Base-by-base conservation (phyloP, 2,113 vertebrate species). In the Thryonomys swinderianus region DNA sequence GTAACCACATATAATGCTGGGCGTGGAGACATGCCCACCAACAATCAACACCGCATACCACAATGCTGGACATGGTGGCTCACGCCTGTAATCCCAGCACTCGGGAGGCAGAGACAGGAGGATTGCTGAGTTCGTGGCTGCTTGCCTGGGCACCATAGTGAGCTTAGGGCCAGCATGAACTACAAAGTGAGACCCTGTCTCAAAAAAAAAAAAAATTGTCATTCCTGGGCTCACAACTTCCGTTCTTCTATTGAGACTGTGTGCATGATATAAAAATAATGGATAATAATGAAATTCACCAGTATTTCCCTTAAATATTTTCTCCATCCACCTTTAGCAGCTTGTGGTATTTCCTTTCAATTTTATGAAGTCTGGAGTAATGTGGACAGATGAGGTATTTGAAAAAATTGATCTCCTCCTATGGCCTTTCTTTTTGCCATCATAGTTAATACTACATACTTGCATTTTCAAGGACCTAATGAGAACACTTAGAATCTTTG, bases 241-340 rank as follows among this genome's bases (percentile, higher is more conserved):
- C 93, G 20, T 95, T 98, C 83, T 88, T 71, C 92, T 94, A 94
- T 71, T 86, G 96, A 96, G 71, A 93, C 92, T 96, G 98, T 94
- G 94, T 96, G 95, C 97, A 97, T 97, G 92, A 96, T 93, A 95
- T 91, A 5, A 88, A 80, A 82, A 12, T 92, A 67, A 98, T 98
- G 98, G 14, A 14, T 55, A 55, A 55, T 17, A 98, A 98, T 98
- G 87, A 45, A 12, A 34, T 57, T 45, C 67, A 94, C 98, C 97
- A 98, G 94, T 84, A 98, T 79, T 96, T 97, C 97, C 91, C 95
- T 96, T 95, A 93, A 90, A 91, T 97, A 98, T 96, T 7, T 2
- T 97, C 62, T 23, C 88, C 91, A 74, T 62, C 67, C 76, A 93
- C 2, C 25, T 53, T 11, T 32, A 78, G 32, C 88, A 89, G 61